Conservation (phyloP, 92 coral and sea anemone species). For the Phymanthus crucifer region DNA sequence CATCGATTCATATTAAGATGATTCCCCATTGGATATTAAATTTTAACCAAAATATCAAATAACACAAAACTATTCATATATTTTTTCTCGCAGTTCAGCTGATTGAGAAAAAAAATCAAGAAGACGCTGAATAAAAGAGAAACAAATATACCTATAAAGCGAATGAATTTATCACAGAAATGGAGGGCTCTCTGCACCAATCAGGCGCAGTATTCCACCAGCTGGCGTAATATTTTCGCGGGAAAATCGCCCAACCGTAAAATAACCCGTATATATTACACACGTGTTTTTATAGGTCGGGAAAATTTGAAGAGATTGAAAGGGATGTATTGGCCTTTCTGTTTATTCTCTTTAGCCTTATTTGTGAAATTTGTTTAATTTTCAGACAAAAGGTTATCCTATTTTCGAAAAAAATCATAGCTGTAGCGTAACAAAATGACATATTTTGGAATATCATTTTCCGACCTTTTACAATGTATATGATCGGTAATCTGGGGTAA, state of each 20-base stretch:
- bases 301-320: background rate
- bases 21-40: background rate
- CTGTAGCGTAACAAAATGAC: background rate
- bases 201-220: slow-evolving; percentile 61
- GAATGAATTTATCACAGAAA: slow-evolving; percentile 32
- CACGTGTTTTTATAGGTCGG: background rate
- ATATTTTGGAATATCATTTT: background rate
- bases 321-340: background rate
- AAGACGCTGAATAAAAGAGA: background rate
- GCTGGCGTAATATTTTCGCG: slow-evolving; percentile 79
- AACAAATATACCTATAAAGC: slow-evolving; percentile 3
- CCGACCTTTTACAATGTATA: background rate
- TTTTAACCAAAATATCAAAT: background rate
- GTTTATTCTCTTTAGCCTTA: background rate
- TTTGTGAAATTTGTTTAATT: background rate
- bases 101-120: slow-evolving; percentile 19
- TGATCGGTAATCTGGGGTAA: background rate
- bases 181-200: slow-evolving; percentile 58
- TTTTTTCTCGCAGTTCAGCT: slow-evolving; percentile 11
- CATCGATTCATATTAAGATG: background rate
- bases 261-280: slow-evolving; percentile 40
- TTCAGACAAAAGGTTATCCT: background rate
- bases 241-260: slow-evolving; percentile 80
- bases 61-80: background rate
- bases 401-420: background rate